Conservation (phyloP, 2,113 vertebrate species). For the Egretta garzetta region DNA sequence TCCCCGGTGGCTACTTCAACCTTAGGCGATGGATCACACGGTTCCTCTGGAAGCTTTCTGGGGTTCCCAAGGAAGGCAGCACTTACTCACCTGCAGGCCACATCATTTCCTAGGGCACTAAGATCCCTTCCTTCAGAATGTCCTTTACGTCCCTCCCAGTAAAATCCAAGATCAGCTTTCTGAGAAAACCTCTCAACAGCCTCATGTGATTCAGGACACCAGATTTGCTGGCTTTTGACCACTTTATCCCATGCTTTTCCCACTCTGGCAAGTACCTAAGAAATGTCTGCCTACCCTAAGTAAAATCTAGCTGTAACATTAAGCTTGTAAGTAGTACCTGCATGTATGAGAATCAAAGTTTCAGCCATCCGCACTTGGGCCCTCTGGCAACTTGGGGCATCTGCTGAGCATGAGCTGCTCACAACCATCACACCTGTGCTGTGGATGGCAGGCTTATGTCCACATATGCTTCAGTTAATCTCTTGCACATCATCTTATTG, state of each 20-base stretch:
- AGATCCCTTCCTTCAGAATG: background rate
- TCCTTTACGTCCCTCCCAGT: background rate
- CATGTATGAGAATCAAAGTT: background rate
- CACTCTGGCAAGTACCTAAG: background rate
- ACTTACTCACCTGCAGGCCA: background rate
- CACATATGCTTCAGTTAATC: background rate
- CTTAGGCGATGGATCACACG: background rate
- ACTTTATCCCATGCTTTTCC: background rate
- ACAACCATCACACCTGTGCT: rapidly evolving
- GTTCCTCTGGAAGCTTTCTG: background rate
- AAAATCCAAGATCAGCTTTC: background rate
- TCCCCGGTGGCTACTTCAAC: background rate
- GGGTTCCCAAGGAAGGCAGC: background rate
- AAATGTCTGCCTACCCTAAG: background rate
- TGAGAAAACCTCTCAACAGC: background rate
- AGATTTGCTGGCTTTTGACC: background rate
- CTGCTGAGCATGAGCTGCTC: background rate
- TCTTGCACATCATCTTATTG: background rate
- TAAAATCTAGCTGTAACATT: background rate
- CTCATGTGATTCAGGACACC: background rate
- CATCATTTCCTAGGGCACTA: background rate
- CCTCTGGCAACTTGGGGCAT: background rate
- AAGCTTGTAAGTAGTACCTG: background rate
- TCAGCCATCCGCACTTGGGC: background rate
- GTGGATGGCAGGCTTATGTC: background rate